Evolutionary conservation across 1,140 invertebrate species (phyloP), one percentile per base, ranked within the genome.

Genomic region (Procambarus virginalis): DNA sequence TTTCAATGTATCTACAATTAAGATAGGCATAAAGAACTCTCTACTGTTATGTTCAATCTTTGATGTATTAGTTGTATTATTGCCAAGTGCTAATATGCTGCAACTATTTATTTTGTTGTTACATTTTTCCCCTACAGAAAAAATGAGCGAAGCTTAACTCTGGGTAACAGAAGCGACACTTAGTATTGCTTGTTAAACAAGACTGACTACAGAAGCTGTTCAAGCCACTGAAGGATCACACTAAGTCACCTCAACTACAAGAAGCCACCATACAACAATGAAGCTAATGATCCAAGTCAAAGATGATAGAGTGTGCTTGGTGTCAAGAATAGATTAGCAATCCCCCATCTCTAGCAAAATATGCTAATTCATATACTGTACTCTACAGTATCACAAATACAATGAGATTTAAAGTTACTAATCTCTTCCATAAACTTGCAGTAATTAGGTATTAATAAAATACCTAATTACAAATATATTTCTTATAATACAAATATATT

Each of bases 181-280:
- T 45, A 73, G n/a, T 73, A 73, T n/a, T 73, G 68, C 68, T 73
- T 34, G 14, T 45, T 34, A 73, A 73, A 49, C n/a, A 78, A 80
- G 78, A 80, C 46, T 48, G 17, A 58, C n/a, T 55, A 45, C 49
- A 22, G 58, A 51, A 80, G 49, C 78, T 80, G 49, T 10, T 73
- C 68, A 73, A 73, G 60, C 60, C 60, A 64, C 14, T 64, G 60
- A 20, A 64, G 22, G 68, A 34, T 73, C 8, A 22, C 20, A 80
- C 10, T 55, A 80, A 80, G 48, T 49, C 55, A 48, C 55, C 49
- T 80, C n/a, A 51, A 55, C 78, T 10, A 80, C 46, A 55, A 80
- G 20, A 80, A 80, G 78, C 78, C 49, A 80, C 49, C 78, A 80
- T 49, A 80, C 48, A 58, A 55, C 78, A 80, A 58, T 12, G 9